phyloP scores from a whole-genome alignment of 1,140 invertebrate species.

The Heliothis subflexa region DNA sequence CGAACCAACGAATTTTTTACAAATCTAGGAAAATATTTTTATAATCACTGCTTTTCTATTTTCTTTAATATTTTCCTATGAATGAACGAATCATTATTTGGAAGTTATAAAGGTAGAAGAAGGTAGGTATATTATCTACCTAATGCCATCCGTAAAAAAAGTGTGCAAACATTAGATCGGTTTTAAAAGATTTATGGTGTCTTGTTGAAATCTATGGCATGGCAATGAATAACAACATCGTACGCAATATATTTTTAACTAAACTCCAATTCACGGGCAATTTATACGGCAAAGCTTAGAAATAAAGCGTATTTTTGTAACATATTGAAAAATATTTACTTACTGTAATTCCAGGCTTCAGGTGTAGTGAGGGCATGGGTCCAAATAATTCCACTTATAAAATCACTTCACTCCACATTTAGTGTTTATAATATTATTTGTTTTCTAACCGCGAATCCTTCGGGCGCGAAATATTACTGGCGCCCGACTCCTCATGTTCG shows the following conservation, averaged over 20 bases:
- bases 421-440: conserved; percentile 56
- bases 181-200: conserved; percentile 3
- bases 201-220: conserved; percentile 6
- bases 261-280: conserved; percentile 55
- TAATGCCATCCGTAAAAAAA: background rate
- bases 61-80: no score
- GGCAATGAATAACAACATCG: conserved; percentile 11
- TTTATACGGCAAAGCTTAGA: conserved; percentile 69
- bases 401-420: conserved; percentile 72
- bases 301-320: conserved; percentile 60
- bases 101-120: no score
- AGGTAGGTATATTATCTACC: no score
- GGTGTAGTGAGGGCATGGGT: conserved; percentile 83
- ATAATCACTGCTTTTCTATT: no score
- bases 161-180: background rate
- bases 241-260: conserved; percentile 41
- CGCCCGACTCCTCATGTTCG: conserved; percentile 71
- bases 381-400: conserved; percentile 57
- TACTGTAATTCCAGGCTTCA: conserved; percentile 84
- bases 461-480: conserved; percentile 77
- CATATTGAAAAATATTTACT: conserved; percentile 58
- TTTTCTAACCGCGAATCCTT: conserved; percentile 64
- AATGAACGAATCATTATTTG: no score
- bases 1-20: no score
- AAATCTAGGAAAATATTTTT: no score